Percentiles rank a stretch among this genome's conserved stretches.
Conservation (phyloP, 2,113 vertebrate species). For the Gymnobelideus leadbeateri region DNA sequence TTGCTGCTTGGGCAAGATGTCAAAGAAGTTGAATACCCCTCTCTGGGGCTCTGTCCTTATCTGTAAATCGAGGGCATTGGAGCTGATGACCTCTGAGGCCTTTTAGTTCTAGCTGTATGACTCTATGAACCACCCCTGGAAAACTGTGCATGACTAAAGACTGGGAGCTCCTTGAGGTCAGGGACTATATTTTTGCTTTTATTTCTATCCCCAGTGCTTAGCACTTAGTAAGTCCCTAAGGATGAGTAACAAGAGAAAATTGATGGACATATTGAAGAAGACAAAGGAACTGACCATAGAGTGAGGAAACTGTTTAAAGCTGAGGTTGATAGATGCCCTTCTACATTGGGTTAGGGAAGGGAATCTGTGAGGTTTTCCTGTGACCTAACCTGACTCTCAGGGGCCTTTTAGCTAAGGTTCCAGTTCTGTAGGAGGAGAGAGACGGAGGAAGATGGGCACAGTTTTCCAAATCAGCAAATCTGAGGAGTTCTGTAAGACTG, state of each 20-base stretch:
- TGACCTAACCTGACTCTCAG: background rate
- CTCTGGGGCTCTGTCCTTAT: background rate
- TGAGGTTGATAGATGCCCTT: background rate
- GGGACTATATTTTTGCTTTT: background rate
- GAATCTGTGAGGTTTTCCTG: background rate
- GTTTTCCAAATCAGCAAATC: background rate
- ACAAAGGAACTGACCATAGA: background rate
- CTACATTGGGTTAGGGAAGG: background rate
- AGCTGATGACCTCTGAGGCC: background rate
- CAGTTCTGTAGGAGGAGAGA: background rate
- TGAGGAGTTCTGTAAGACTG: background rate
- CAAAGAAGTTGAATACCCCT: background rate
- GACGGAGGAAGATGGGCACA: background rate
- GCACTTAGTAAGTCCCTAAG: background rate
- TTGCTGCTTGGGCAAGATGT: background rate
- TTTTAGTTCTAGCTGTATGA: background rate
- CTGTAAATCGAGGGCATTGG: background rate
- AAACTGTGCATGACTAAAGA: no score
- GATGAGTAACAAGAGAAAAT: background rate
- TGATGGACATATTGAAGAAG: background rate
- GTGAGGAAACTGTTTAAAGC: background rate
- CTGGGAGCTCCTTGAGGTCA: background rate
- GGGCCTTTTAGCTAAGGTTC: background rate
- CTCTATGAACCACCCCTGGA: background rate
- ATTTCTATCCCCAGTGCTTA: background rate